These are phyloP conservation scores for Uloborus diversus DNA, from an alignment of 1,140 invertebrate species.

Conservation along the genomic window DNA sequence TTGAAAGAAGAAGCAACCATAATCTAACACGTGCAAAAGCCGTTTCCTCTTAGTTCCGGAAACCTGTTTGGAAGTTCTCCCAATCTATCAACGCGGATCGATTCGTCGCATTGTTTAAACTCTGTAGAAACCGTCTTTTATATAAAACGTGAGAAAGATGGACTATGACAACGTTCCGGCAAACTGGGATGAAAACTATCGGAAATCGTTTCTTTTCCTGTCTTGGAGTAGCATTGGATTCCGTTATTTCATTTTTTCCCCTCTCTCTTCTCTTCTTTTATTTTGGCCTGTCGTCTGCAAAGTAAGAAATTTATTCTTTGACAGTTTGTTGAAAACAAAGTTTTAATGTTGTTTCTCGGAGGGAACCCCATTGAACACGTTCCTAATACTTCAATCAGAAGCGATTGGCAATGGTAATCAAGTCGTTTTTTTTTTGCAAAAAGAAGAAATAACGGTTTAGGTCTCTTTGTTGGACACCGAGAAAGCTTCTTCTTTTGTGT, in stretches of 20 bases:
- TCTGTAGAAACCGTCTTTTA: background rate
- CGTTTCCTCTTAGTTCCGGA: no score
- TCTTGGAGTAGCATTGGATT: background rate
- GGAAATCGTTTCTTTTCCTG: slow-evolving; percentile 24
- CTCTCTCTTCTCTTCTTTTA: background rate
- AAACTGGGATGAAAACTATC: slow-evolving; percentile 12
- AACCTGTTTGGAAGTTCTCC: background rate
- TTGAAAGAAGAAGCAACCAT: no score
- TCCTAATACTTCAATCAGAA: no score
- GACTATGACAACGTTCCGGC: slow-evolving; percentile 8
- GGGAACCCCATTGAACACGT: no score
- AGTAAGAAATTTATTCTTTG: no score
- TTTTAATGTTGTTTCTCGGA: no score
- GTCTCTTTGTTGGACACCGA: no score
- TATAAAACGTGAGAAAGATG: slow-evolving; percentile 19
- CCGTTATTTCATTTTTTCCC: background rate
- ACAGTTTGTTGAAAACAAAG: background rate
- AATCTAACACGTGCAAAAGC: no score
- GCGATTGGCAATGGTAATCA: no score
- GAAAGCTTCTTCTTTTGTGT: no score
- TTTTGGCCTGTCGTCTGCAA: background rate
- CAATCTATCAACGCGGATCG: background rate
- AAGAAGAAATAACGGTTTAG: no score
- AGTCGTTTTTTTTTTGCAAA: no score
- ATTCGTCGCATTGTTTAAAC: background rate